These are phyloP conservation scores for Catharus bicknelli DNA, from an alignment of 2,113 vertebrate species.

Conservation along the genomic window DNA sequence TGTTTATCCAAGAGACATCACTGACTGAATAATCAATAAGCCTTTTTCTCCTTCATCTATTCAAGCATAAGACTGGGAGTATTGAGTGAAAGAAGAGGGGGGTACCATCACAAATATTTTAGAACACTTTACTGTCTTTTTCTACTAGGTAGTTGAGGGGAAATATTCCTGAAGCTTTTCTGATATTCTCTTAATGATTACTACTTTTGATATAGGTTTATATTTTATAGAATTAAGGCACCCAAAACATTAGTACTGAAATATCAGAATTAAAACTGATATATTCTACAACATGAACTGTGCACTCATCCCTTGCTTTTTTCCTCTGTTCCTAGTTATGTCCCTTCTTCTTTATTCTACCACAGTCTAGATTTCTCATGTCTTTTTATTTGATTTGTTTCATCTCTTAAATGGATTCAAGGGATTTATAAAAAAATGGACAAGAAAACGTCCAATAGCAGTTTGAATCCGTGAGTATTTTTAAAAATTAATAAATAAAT, in stretches of 20 bases:
- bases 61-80: constrained; percentile 50
- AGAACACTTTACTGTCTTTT: constrained; percentile 26
- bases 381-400: background rate
- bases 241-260: background rate
- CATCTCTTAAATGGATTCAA: background rate
- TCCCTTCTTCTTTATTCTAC: background rate
- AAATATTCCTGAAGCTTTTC: background rate
- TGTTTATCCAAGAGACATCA: constrained; percentile 58
- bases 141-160: background rate
- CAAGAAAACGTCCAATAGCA: background rate
- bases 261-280: background rate
- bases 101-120: constrained; percentile 32
- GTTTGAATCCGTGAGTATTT: background rate
- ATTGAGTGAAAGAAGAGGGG: constrained; percentile 37
- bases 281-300: background rate
- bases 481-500: background rate
- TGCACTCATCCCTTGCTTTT: background rate
- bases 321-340: background rate
- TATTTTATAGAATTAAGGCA: background rate
- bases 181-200: background rate
- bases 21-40: constrained; percentile 62
- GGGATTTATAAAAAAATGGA: background rate
- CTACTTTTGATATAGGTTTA: background rate
- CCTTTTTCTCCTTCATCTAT: constrained; percentile 52
- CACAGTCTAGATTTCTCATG: background rate